phyloP scores from a whole-genome alignment of 2,797 vertebrate genomes.

The Muscicapa comitata region DNA sequence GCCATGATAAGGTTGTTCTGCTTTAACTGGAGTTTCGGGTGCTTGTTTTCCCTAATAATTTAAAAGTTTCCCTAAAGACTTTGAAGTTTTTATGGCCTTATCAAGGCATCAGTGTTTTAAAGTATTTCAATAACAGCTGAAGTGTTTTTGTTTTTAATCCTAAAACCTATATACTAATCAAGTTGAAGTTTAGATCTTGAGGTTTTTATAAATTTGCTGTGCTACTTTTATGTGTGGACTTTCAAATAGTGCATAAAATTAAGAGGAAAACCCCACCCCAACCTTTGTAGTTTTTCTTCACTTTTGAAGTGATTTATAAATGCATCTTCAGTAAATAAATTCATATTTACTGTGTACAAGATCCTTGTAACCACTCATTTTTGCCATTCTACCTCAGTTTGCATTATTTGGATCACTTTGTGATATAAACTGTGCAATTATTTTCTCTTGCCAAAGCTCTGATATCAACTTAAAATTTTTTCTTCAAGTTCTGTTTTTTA shows the following conservation, averaged over 20 bases:
- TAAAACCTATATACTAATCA: not conserved
- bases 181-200: not conserved
- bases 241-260: not conserved
- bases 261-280: not conserved
- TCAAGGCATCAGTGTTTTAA: not conserved
- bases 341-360: not conserved
- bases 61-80: not conserved
- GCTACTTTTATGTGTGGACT: not conserved
- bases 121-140: not conserved
- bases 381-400: not conserved
- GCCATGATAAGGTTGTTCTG: not conserved
- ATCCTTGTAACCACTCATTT: not conserved
- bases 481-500: not conserved
- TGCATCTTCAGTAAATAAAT: not conserved
- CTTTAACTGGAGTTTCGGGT: not conserved
- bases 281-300: not conserved
- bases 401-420: not conserved
- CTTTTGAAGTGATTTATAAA: not conserved
- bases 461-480: not conserved
- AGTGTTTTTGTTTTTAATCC: not conserved
- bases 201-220: not conserved
- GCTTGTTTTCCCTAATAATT: not conserved
- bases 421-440: not conserved
- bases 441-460: not conserved
- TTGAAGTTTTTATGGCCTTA: not conserved